Percentiles rank a stretch among this genome's conserved stretches.
These are phyloP conservation scores for Clepsis dumicolana DNA, from an alignment of 2,888 invertebrate species.

Conservation along the genomic window DNA sequence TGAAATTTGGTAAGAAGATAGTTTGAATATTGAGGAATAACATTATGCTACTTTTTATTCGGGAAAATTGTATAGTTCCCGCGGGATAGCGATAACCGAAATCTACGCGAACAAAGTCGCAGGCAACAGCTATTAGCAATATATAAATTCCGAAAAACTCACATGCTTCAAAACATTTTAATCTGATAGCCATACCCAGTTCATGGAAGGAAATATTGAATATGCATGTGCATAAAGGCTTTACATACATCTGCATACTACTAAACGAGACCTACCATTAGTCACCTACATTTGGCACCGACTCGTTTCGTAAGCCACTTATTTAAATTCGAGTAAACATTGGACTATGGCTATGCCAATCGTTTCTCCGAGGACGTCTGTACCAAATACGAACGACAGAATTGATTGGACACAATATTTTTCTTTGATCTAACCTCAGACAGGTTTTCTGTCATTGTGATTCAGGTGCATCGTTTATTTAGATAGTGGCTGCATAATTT, in stretches of 20 bases:
- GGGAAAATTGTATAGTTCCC: too few relatives aligned
- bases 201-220: constrained; percentile 14
- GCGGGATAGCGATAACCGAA: too few relatives aligned
- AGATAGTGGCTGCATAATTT: not conserved
- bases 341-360: constrained; percentile 57
- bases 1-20: too few relatives aligned
- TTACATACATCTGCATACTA: constrained; percentile 10
- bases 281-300: constrained; percentile 56
- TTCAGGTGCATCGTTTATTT: not conserved
- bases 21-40: too few relatives aligned
- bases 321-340: constrained; percentile 71
- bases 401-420: not conserved
- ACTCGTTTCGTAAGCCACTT: constrained; percentile 65
- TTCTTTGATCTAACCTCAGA: not conserved
- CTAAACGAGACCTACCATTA: constrained; percentile 57
- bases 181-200: not conserved
- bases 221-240: not conserved
- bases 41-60: too few relatives aligned
- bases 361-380: constrained; percentile 54
- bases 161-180: not conserved
- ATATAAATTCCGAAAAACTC: too few relatives aligned
- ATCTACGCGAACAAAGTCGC: too few relatives aligned
- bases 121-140: too few relatives aligned
- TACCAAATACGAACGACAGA: not conserved
- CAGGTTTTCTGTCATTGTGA: not conserved